Percentiles rank a stretch among this genome's conserved stretches.
Evolutionary conservation across 2,797 vertebrate genomes (phyloP).

Genomic region (Cossypha heuglini): DNA sequence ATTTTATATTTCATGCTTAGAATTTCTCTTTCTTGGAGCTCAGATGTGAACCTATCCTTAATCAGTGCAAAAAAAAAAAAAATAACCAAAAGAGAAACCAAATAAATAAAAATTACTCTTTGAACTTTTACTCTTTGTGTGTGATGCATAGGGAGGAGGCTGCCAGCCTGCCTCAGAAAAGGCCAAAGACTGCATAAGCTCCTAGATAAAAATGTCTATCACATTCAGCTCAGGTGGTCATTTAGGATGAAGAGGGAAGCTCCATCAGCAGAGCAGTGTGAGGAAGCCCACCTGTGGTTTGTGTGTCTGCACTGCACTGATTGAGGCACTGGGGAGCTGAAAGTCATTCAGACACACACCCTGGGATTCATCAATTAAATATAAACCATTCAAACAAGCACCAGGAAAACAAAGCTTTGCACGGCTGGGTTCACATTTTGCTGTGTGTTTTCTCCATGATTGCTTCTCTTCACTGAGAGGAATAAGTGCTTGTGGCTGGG

Average conservation of each 20-base stretch:
- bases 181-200: constrained; percentile 44
- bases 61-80: neutral
- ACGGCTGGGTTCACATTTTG: neutral
- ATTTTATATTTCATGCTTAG: neutral
- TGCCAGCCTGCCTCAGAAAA: constrained; percentile 36
- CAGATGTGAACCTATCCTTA: neutral
- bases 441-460: neutral
- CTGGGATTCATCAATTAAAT: constrained; percentile 39
- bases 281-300: constrained; percentile 21
- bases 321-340: constrained; percentile 13
- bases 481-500: neutral
- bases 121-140: neutral
- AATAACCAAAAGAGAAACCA: neutral
- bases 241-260: constrained; percentile 56
- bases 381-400: neutral
- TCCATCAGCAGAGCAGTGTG: neutral
- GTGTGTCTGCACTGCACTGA: constrained; percentile 4
- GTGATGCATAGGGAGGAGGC: neutral
- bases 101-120: constrained; percentile 12
- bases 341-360: constrained; percentile 5
- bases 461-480: neutral
- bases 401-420: constrained; percentile 24
- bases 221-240: constrained; percentile 43
- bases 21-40: neutral
- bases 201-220: constrained; percentile 38